A percentile compares a stretch with the other conserved stretches of the same genome.
phyloP scores from a whole-genome alignment of 2,113 vertebrate species.

The Phocoena sinus region DNA sequence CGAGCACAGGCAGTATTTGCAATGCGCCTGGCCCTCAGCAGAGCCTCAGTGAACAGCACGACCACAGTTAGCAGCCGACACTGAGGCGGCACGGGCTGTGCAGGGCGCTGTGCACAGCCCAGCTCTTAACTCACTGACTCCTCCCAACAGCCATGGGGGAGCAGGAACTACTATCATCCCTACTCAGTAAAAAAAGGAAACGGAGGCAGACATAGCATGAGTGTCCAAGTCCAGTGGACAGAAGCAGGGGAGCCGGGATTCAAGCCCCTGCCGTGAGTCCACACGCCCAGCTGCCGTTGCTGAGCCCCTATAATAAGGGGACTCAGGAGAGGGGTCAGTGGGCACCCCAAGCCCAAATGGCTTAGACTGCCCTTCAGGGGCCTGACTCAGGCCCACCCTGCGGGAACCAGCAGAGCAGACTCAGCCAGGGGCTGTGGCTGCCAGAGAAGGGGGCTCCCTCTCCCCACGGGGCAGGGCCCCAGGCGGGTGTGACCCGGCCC shows the following conservation, averaged over 20 bases:
- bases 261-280: no score
- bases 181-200: background rate
- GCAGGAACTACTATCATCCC: accelerated
- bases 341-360: background rate
- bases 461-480: background rate
- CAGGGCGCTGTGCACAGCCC: accelerated
- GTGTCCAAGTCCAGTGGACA: background rate
- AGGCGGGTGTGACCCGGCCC: background rate
- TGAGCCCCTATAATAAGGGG: background rate
- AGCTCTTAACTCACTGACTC: background rate
- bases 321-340: background rate
- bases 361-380: background rate
- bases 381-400: background rate
- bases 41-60: accelerated
- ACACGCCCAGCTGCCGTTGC: background rate
- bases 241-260: background rate
- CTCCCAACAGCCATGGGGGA: background rate
- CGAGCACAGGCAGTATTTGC: accelerated
- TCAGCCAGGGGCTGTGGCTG: background rate
- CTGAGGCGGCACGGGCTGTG: accelerated
- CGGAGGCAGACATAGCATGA: background rate
- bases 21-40: accelerated
- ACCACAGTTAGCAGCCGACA: accelerated
- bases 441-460: background rate
- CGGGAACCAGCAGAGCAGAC: background rate